Evolutionary conservation across 2,113 vertebrate genomes (phyloP).

Genomic region (Alectura lathami): DNA sequence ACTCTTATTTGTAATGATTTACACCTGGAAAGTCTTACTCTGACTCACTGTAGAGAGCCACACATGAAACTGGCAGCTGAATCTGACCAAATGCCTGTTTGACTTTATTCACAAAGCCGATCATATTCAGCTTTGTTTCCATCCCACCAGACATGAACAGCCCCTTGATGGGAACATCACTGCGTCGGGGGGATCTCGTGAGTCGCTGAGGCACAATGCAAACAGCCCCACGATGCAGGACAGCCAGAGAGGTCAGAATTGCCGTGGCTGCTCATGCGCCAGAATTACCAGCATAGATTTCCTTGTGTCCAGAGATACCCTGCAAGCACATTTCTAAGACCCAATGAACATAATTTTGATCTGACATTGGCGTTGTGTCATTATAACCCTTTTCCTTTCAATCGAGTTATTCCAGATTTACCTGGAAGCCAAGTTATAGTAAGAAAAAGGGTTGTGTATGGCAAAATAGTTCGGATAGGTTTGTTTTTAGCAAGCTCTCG

Average conservation of each 20-base stretch:
- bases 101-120: not conserved
- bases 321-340: not conserved
- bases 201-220: not conserved
- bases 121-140: not conserved
- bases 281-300: not conserved
- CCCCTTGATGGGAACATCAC: not conserved
- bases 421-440: slow-evolving; percentile 2
- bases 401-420: not conserved
- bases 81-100: not conserved
- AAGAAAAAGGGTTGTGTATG: not conserved
- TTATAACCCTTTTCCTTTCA: not conserved
- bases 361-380: not conserved
- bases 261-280: not conserved
- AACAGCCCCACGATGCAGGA: not conserved
- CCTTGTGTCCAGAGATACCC: not conserved
- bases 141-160: not conserved
- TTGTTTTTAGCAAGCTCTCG: not conserved
- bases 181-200: not conserved
- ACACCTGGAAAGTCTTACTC: not conserved
- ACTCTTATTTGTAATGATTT: not conserved
- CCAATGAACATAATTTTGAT: not conserved
- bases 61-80: not conserved
- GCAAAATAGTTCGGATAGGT: slow-evolving; percentile 16
- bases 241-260: not conserved
- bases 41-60: not conserved